Conservation (phyloP, 2,888 invertebrate genomes). For the Orgyia antiqua region DNA sequence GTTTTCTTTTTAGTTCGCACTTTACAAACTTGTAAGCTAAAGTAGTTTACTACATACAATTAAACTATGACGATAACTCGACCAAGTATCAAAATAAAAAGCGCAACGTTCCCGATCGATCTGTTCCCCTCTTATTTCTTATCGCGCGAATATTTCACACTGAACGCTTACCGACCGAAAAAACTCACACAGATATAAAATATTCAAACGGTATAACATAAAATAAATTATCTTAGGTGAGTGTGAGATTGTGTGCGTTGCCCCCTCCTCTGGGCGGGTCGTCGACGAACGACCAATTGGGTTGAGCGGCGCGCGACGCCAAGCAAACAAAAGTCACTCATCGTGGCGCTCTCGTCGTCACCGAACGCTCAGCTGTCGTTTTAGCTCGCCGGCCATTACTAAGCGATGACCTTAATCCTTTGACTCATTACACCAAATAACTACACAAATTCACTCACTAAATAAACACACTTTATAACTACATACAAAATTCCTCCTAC, state of each 20-base stretch:
- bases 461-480: too few relatives aligned
- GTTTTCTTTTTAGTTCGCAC: too few relatives aligned
- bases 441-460: slow-evolving; percentile 12
- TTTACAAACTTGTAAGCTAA: too few relatives aligned
- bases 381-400: slow-evolving; percentile 27
- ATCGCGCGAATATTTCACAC: slow-evolving; percentile 78
- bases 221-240: slow-evolving; percentile 78
- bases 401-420: slow-evolving; percentile 42
- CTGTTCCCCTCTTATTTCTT: slow-evolving; percentile 77
- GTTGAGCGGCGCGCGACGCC: slow-evolving; percentile 76
- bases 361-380: slow-evolving; percentile 34
- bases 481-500: too few relatives aligned
- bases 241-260: slow-evolving; percentile 64
- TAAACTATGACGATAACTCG: slow-evolving; percentile 54
- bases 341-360: slow-evolving; percentile 38
- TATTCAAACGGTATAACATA: slow-evolving; percentile 78
- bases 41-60: too few relatives aligned
- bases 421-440: slow-evolving; percentile 31
- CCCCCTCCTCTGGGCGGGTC: slow-evolving; percentile 73
- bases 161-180: slow-evolving; percentile 75
- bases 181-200: slow-evolving; percentile 79
- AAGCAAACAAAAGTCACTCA: slow-evolving; percentile 56
- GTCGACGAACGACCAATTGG: slow-evolving; percentile 70
- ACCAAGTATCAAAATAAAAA: slow-evolving; percentile 64
- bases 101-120: slow-evolving; percentile 74